Evolutionary conservation across 1,140 invertebrate genomes (phyloP), one percentile per base, ranked within the genome.

Genomic region (Drosophila asahinai): DNA sequence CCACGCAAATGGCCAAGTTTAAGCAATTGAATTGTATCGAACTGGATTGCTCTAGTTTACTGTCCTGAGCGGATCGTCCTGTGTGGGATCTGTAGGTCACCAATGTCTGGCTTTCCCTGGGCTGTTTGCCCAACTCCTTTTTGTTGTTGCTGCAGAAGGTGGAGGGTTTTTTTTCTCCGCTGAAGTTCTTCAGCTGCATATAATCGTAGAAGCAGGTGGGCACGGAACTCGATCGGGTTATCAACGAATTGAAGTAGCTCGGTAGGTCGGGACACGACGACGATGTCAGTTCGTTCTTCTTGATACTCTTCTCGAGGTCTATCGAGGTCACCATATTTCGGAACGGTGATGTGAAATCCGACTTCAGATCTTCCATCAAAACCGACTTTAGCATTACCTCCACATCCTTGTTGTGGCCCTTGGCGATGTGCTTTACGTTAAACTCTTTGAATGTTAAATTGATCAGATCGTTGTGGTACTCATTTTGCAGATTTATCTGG

Each of bases 1-100:
- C 96, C 3, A 98, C 96, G 92, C 97, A 99, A 25, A 99, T 95
- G 12, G 97, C 96, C 36, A 98, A 94, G 90, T 99, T 98, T 48
- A 99, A 93, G 80, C 97, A 96, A 91, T 98, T 99, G 92, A 99
- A 98, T 91, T 99, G 96, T 7, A 99, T 95, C 60, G 82, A 92
- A 73, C 92, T 91, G 27, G 67, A 51, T 14, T 67, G 74, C 15
- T 90, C 86, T 3, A 76, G 58, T 30, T 73, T 77, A 19, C 22
- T 11, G 15, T 68, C 62, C 33, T 72, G 51, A 15, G n/a, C 5
- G 19, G 57, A 17, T 11, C 63, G 47, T n/a, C 74, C 54, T 7
- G 64, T 74, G 15, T 81, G 83, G 8, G 74, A 86, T 54, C 58
- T 92, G 33, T 92, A 92, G 3, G 75, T 92, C 5, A 92, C 91